Evolutionary conservation across 2,888 invertebrate genomes (phyloP).

Genomic region (Panorpa germanica): DNA sequence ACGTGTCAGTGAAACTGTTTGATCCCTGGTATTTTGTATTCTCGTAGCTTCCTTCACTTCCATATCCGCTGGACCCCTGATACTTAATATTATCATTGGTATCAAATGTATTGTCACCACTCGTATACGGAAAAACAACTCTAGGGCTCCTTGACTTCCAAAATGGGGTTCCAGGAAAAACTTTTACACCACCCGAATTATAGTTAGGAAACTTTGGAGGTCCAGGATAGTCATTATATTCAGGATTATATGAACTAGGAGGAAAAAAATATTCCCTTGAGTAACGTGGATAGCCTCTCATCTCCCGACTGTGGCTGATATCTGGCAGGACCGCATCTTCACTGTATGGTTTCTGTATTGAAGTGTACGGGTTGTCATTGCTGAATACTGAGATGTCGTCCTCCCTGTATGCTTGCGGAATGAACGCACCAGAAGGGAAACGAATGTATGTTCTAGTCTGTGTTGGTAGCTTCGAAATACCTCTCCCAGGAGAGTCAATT

Average conservation of each 20-base stretch:
- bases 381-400: too few relatives aligned
- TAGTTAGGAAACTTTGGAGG: conserved; percentile 18
- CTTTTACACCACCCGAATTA: conserved; percentile 6
- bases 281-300: neutral
- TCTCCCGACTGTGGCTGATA: conserved; percentile 16
- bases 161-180: conserved; percentile 14
- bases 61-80: too few relatives aligned
- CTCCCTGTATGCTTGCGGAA: conserved; percentile 8
- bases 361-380: too few relatives aligned
- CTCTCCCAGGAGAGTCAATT: too few relatives aligned
- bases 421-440: conserved; percentile 15
- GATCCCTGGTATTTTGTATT: too few relatives aligned
- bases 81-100: too few relatives aligned
- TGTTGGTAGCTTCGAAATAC: too few relatives aligned
- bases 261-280: conserved; percentile 18
- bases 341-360: neutral
- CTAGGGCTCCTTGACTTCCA: conserved; percentile 22
- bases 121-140: conserved; percentile 23
- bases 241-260: conserved; percentile 22
- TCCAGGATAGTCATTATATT: conserved; percentile 18
- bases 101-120: too few relatives aligned
- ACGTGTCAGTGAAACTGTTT: too few relatives aligned
- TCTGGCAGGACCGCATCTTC: conserved; percentile 21
- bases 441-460: too few relatives aligned
- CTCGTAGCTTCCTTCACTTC: too few relatives aligned